Evolutionary conservation across 2,113 vertebrate species (phyloP).

Genomic region (Hiodon tergisus): DNA sequence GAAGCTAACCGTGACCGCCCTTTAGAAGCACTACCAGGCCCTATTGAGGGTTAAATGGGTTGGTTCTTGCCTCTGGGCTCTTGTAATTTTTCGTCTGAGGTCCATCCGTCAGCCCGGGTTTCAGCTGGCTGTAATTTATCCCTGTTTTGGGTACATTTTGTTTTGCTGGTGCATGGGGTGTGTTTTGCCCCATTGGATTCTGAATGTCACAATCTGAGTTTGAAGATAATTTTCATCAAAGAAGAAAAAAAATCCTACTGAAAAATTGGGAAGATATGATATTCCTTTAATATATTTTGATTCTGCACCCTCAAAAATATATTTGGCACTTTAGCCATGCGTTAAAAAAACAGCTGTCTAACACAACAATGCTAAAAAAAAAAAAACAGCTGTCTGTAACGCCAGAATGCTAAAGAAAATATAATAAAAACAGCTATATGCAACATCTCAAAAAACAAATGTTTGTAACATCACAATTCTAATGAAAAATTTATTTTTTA

Average conservation of each 20-base stretch:
- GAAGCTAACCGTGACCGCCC: constrained; percentile 26
- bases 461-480: too few species aligned
- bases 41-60: constrained; percentile 43
- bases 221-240: constrained; percentile 10
- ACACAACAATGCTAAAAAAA: not conserved
- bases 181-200: not conserved
- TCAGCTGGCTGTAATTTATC: constrained; percentile 15
- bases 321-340: too few species aligned
- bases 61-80: constrained; percentile 45
- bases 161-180: constrained; percentile 4
- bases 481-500: too few species aligned
- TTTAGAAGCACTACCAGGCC: constrained; percentile 41
- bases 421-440: too few species aligned
- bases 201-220: constrained; percentile 7
- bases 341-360: not conserved
- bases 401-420: too few species aligned
- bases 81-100: constrained; percentile 49
- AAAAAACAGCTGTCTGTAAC: too few species aligned
- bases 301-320: too few species aligned
- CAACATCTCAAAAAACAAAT: too few species aligned
- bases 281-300: too few species aligned
- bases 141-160: not conserved
- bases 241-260: not conserved
- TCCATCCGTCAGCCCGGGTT: constrained; percentile 36
- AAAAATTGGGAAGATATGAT: not conserved